phyloP scores from a whole-genome alignment of 2,888 invertebrate species.

The Protonemura montana region DNA sequence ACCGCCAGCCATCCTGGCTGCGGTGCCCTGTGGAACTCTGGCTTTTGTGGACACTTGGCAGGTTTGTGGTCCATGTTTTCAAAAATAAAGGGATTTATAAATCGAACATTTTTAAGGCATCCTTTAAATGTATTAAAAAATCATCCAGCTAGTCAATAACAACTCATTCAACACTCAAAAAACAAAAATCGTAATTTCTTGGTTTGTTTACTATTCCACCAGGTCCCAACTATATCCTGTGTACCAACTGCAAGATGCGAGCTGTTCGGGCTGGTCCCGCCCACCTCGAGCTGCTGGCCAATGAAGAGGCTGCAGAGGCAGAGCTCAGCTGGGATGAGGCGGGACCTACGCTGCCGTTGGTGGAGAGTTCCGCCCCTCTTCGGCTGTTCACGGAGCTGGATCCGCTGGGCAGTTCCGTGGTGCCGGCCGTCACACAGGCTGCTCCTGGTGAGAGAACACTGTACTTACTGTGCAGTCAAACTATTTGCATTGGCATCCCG shows the following conservation, averaged over 20 bases:
- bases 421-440: conserved; percentile 56
- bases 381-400: conserved; percentile 57
- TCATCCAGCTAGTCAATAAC: too few relatives aligned
- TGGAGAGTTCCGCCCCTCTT: neutral
- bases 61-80: conserved; percentile 53
- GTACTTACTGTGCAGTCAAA: too few relatives aligned
- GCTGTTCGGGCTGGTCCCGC: neutral
- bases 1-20: conserved; percentile 65
- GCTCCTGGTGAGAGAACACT: conserved; percentile 40
- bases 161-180: too few relatives aligned
- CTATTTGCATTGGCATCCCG: too few relatives aligned
- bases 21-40: conserved; percentile 61
- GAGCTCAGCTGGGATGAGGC: neutral
- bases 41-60: conserved; percentile 62
- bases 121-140: too few relatives aligned
- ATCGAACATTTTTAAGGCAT: too few relatives aligned
- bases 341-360: neutral
- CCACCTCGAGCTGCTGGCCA: conserved; percentile 56
- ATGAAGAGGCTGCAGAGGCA: conserved; percentile 50
- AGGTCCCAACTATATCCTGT: conserved; percentile 62
- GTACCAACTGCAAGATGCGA: conserved; percentile 58
- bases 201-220: neutral
- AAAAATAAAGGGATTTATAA: too few relatives aligned
- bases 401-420: conserved; percentile 63
- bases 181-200: too few relatives aligned